Evolutionary conservation across 2,113 vertebrate species (phyloP).

Genomic region (Aegithalos caudatus): DNA sequence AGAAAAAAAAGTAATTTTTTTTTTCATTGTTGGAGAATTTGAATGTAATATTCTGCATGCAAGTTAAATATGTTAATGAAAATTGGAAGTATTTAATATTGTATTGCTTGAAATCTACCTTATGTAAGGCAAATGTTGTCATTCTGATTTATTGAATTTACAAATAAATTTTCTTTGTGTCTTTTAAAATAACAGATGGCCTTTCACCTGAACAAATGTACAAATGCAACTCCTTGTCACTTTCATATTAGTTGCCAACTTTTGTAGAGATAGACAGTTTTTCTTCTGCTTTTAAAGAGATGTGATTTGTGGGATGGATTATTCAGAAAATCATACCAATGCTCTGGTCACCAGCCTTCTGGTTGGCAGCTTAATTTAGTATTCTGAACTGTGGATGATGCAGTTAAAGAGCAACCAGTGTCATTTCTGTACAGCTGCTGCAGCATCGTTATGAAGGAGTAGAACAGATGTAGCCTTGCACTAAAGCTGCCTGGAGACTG

Average conservation of each 20-base stretch:
- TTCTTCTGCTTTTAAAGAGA: neutral
- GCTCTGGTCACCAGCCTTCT: neutral
- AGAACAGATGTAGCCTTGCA: slow-evolving; percentile 10
- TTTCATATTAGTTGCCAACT: neutral
- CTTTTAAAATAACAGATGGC: neutral
- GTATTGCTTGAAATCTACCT: neutral
- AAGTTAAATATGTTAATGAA: neutral
- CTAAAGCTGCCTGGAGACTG: neutral
- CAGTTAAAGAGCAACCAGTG: neutral
- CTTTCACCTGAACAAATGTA: neutral
- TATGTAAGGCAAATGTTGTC: neutral
- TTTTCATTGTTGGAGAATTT: neutral
- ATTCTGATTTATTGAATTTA: neutral
- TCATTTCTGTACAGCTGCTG: neutral
- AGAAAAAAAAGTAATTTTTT: neutral
- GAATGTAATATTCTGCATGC: neutral
- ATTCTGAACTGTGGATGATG: neutral
- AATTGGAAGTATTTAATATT: neutral
- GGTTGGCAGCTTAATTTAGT: neutral
- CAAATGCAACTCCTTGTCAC: neutral
- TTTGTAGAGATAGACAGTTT: neutral
- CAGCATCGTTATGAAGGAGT: neutral
- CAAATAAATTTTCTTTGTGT: neutral
- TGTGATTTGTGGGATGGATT: neutral
- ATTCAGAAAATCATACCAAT: neutral